Percentiles rank a stretch among this genome's conserved stretches.
Conservation (phyloP, 2,797 vertebrate genomes). For the Silurus lanzhouensis region DNA sequence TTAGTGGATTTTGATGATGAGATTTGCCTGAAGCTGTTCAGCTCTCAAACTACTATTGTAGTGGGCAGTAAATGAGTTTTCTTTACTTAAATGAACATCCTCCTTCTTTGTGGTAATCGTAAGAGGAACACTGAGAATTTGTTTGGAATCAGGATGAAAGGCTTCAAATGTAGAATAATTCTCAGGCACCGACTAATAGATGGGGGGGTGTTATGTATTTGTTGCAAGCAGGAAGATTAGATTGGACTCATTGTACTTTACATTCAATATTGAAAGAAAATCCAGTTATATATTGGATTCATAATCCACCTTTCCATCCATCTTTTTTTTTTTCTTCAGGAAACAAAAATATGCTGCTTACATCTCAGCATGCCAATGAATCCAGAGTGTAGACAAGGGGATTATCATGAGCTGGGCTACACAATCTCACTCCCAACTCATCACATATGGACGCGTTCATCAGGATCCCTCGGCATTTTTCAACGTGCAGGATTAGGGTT, state of each 20-base stretch:
- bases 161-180: slow-evolving; percentile 5
- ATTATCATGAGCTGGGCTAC: not conserved
- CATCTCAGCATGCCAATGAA: not conserved
- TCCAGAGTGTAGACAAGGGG: not conserved
- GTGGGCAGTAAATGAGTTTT: not conserved
- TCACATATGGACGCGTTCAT: no score
- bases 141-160: not conserved
- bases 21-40: slow-evolving; percentile 24
- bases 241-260: not conserved
- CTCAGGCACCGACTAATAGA: not conserved
- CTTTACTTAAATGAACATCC: not conserved
- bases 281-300: not conserved
- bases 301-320: not conserved
- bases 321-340: not conserved
- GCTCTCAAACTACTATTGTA: not conserved
- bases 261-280: not conserved
- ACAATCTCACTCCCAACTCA: no score
- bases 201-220: not conserved
- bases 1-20: not conserved
- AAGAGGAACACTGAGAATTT: not conserved
- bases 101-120: not conserved
- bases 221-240: not conserved
- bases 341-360: not conserved
- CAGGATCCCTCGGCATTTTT: no score
- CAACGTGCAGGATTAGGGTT: no score